Conservation (phyloP, 64 coral and sea anemone species). For the Platygyra sinensis region DNA sequence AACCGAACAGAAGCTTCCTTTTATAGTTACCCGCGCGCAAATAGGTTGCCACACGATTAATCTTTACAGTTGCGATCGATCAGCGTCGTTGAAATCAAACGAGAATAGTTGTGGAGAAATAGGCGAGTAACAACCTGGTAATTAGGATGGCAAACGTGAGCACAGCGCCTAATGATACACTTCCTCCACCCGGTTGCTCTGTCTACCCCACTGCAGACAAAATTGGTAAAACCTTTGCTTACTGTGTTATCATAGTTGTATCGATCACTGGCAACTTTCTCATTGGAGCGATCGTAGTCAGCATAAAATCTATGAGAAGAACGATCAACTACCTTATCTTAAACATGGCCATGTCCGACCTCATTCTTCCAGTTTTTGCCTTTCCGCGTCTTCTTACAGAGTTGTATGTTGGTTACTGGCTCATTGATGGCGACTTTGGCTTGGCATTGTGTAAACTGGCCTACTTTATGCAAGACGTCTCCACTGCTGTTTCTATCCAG, state of each 20-base stretch:
- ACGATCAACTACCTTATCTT: conserved; percentile 45
- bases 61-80: background rate
- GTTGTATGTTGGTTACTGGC: conserved; percentile 8
- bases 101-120: background rate
- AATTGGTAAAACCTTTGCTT: background rate
- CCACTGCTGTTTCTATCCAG: conserved; percentile 26
- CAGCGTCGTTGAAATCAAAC: background rate
- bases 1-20: background rate
- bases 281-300: conserved; percentile 13
- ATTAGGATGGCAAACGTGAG: background rate
- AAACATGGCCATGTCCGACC: conserved; percentile 47
- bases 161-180: background rate
- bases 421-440: conserved; percentile 5
- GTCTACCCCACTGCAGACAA: background rate
- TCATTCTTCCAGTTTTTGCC: conserved; percentile 22
- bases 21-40: background rate
- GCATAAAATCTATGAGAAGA: conserved; percentile 27
- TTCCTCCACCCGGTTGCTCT: background rate
- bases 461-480: conserved; percentile 19
- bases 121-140: background rate
- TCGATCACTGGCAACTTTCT: conserved; percentile 14
- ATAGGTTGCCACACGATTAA: conserved; percentile 1
- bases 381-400: background rate
- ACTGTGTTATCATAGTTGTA: background rate
- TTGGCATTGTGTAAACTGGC: conserved; percentile 16